A percentile compares a stretch with the other conserved stretches of the same genome.
Conservation (phyloP, 2,113 vertebrate species). For the Trichechus manatus region DNA sequence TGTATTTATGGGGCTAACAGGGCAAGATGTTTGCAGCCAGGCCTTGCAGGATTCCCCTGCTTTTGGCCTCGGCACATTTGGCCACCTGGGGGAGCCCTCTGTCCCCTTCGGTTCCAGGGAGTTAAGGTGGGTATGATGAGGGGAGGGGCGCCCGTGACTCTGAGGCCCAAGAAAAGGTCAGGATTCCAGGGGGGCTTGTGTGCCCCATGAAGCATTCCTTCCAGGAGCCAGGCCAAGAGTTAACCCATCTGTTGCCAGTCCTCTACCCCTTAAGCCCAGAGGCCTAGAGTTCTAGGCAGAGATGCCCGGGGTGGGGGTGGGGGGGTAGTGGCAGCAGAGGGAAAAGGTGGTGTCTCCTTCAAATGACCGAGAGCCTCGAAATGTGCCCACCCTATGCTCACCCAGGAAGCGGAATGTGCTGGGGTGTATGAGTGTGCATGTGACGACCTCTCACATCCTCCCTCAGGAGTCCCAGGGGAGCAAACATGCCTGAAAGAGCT, state of each 20-base stretch:
- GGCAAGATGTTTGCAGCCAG: not conserved
- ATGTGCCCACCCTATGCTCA: not conserved
- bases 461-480: not conserved
- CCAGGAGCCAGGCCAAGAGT: not conserved
- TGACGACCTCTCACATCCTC: not conserved
- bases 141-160: not conserved
- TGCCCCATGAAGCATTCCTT: not conserved
- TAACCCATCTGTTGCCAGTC: slow-evolving; percentile 6
- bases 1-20: not conserved
- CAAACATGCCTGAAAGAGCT: not conserved
- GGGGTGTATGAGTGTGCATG: not conserved
- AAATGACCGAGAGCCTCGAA: not conserved
- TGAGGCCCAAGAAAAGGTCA: not conserved
- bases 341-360: not conserved
- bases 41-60: not conserved
- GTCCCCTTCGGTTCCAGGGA: slow-evolving; percentile 36
- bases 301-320: not conserved
- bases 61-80: slow-evolving; percentile 52
- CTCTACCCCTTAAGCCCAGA: not conserved
- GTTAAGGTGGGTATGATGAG: not conserved
- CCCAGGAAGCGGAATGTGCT: not conserved
- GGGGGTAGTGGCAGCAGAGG: not conserved
- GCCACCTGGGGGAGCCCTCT: slow-evolving; percentile 83
- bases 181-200: not conserved
- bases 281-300: not conserved